Percentiles rank a stretch among this genome's conserved stretches.
phyloP scores from a whole-genome alignment of 2,888 invertebrate genomes.

The Hirtodrosophila duncani region DNA sequence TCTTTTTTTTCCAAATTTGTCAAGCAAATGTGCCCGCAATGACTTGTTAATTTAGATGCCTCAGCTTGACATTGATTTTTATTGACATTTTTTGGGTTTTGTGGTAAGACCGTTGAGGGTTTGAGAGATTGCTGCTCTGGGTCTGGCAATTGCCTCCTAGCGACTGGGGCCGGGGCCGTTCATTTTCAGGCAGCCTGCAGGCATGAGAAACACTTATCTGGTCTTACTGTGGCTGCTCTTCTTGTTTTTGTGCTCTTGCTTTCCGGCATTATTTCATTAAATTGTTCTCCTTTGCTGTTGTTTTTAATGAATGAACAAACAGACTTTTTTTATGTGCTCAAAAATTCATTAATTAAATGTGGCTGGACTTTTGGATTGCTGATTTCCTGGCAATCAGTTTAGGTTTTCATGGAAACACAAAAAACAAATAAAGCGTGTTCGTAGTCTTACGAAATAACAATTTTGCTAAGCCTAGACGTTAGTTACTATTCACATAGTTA shows the following conservation, averaged over 20 bases:
- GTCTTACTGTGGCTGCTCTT: slow-evolving; percentile 8
- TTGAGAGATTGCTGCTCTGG: slow-evolving; percentile 3
- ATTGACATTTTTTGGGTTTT: slow-evolving; percentile 23
- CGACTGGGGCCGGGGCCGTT: no score
- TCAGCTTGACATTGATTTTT: slow-evolving; percentile 40
- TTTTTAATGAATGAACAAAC: slow-evolving; percentile 19
- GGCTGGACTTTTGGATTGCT: no score
- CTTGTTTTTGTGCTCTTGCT: slow-evolving; percentile 10
- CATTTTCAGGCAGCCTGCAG: slow-evolving; percentile 15
- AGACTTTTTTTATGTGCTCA: slow-evolving; percentile 12
- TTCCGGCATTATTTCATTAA: slow-evolving; percentile 35
- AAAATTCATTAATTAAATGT: slow-evolving; percentile 40
- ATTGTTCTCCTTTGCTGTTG: slow-evolving; percentile 15
- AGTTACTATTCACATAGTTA: no score
- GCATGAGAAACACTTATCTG: slow-evolving; percentile 25
- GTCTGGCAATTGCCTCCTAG: no score
- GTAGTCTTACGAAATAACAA: background rate
- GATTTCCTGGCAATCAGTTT: background rate
- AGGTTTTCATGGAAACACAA: background rate
- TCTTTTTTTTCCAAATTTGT: slow-evolving; percentile 14
- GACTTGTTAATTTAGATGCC: slow-evolving; percentile 49
- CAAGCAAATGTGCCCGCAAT: slow-evolving; percentile 42
- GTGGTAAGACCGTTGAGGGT: background rate
- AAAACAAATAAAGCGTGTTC: background rate
- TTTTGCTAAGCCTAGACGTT: no score